A percentile compares a stretch with the other conserved stretches of the same genome.
phyloP scores from a whole-genome alignment of 2,888 invertebrate genomes.

The Mantis religiosa region DNA sequence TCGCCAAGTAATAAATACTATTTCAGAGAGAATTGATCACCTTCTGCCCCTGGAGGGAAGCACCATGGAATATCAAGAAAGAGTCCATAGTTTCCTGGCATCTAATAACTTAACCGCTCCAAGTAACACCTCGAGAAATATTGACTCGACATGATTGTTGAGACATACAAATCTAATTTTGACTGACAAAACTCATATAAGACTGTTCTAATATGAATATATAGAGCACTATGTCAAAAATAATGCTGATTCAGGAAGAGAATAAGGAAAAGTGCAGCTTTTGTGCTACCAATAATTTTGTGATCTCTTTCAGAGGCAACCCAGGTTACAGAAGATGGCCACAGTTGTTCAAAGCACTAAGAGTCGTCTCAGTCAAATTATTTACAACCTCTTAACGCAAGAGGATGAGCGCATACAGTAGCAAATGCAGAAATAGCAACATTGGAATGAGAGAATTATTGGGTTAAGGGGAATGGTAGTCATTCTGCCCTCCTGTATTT shows the following conservation, averaged over 20 bases:
- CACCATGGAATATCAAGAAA: conserved; percentile 46
- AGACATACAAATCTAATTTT: background rate
- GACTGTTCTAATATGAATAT: background rate
- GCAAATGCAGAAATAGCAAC: too few species aligned
- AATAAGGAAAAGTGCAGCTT: background rate
- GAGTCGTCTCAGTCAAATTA: too few species aligned
- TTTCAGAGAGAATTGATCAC: conserved; percentile 12
- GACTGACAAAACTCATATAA: too few species aligned
- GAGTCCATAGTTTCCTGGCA: conserved; percentile 46
- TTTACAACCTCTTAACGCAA: too few species aligned
- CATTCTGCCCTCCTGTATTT: too few species aligned
- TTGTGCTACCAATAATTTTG: too few species aligned
- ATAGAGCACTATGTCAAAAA: background rate
- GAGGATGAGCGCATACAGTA: too few species aligned
- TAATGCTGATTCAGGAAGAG: background rate
- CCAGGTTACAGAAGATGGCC: too few species aligned
- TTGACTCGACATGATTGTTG: background rate
- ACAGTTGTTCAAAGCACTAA: too few species aligned
- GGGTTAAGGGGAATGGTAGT: too few species aligned
- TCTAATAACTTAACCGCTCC: conserved; percentile 21
- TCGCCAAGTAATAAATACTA: background rate
- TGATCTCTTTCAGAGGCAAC: too few species aligned
- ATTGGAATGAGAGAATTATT: too few species aligned
- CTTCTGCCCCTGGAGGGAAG: conserved; percentile 43
- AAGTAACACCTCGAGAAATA: background rate